Conservation (phyloP, 2,888 invertebrate genomes). For the Athalia cordata region DNA sequence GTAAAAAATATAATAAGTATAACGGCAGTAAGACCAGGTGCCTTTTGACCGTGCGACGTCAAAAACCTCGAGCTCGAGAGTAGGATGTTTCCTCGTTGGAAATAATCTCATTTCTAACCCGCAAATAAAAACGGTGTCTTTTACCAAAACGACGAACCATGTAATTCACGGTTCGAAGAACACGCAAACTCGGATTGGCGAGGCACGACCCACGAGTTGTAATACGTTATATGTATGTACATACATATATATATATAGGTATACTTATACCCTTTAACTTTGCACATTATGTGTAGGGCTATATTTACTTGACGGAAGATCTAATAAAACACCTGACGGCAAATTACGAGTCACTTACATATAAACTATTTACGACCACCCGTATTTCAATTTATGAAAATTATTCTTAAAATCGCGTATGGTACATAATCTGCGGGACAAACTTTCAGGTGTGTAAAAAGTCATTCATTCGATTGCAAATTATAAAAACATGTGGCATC, state of each 20-base stretch:
- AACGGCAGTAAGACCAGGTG: constrained; percentile 17
- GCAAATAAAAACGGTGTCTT: not conserved
- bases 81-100: not conserved
- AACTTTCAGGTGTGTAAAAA: no score
- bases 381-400: no score
- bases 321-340: no score
- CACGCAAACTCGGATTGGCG: not conserved
- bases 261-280: not conserved
- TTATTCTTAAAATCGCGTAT: no score
- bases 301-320: not conserved
- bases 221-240: no score
- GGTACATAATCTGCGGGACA: no score
- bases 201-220: no score
- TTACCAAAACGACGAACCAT: constrained; percentile 16
- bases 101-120: constrained; percentile 1
- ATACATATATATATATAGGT: no score
- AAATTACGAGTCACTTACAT: no score
- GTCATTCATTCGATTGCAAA: no score
- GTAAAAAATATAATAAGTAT: not conserved
- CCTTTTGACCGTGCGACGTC: constrained; percentile 25
- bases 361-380: no score
- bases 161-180: constrained; percentile 20
- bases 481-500: no score
- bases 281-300: not conserved
- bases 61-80: constrained; percentile 1